Base-by-base conservation (phyloP, 1,140 invertebrate genomes). In the Hylyphantes graminicola region DNA sequence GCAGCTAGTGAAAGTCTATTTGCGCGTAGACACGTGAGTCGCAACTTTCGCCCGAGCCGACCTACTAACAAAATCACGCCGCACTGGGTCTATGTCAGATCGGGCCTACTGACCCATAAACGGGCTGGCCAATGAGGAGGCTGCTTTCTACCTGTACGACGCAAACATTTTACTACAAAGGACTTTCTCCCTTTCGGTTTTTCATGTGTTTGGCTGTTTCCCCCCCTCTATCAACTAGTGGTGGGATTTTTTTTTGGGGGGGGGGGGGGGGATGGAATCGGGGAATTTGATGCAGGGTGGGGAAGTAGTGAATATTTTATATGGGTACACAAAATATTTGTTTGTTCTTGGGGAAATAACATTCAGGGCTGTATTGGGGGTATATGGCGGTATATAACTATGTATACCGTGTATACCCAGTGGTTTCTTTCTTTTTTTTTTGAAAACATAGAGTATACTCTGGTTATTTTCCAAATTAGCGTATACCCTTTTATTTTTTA, bases 21-120 rank as follows among this genome's bases (percentile, higher is more conserved):
- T n/a, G 13, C 19, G 13, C 17, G 35, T n/a, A 50, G 64, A 85
- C 73, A 77, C 64, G 73, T 77, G 73, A 76, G 74, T 57, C 61
- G 82, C 82, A 64, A 85, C 82, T 85, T 85, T 85, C 82, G 19
- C 82, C 65, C 35, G 35, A 35, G 35, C 59, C 80, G 82, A 85
- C 82, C 82, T 77, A 85, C 64, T 85, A 85, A 35, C 35, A 35
- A 35, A 85, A 70, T 35, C 63, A 75, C 19, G 55, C 51, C 17
- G 82, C 73, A 63, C 63, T 85, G 73, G 82, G 82, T 85, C 82
- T 85, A 85, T 85, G 82, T 85, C 82, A 85, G 63, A 50, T 54
- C 74, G 82, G 74, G 73, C 82, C 82, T 54, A 85, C 73, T 85
- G 82, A 85, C 82, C 82, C 82, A 85, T 55, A 70, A 85, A 85